These are phyloP conservation scores for Drosophila biarmipes DNA, from an alignment of 1,140 invertebrate genomes.

Conservation along the genomic window DNA sequence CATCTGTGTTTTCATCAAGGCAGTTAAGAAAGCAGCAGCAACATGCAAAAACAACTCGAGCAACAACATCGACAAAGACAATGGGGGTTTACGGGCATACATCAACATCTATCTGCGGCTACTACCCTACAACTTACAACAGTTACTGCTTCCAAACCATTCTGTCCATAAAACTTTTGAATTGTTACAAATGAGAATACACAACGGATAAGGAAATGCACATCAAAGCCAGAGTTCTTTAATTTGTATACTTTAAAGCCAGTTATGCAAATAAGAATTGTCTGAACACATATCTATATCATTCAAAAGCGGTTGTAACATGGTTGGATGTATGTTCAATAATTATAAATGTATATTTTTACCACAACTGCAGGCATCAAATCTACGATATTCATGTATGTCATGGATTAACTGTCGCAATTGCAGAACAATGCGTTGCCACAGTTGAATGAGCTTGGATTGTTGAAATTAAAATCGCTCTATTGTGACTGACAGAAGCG, in stretches of 20 bases:
- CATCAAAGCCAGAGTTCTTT: too few species aligned
- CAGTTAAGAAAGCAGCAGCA: constrained; percentile 37
- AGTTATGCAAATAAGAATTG: too few species aligned
- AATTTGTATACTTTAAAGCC: too few species aligned
- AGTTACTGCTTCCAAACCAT: too few species aligned
- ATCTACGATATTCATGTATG: too few species aligned
- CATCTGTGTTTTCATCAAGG: constrained; percentile 22
- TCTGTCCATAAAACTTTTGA: neutral
- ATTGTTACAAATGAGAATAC: too few species aligned
- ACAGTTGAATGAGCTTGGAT: constrained; percentile 45
- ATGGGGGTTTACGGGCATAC: neutral
- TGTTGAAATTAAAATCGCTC: constrained; percentile 21
- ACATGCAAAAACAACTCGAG: constrained; percentile 61
- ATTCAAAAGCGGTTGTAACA: too few species aligned
- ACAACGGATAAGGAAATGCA: too few species aligned
- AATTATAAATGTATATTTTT: neutral
- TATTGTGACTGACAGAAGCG: constrained; percentile 21
- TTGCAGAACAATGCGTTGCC: constrained; percentile 30
- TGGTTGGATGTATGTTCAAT: neutral
- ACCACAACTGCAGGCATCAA: constrained; percentile 1
- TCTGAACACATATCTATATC: too few species aligned
- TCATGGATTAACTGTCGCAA: constrained; percentile 39
- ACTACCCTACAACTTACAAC: constrained; percentile 6
- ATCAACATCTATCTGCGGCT: neutral
- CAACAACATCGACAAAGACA: constrained; percentile 22